These are phyloP conservation scores for Bradypodion pumilum DNA, from an alignment of 2,797 vertebrate genomes.

Conservation along the genomic window DNA sequence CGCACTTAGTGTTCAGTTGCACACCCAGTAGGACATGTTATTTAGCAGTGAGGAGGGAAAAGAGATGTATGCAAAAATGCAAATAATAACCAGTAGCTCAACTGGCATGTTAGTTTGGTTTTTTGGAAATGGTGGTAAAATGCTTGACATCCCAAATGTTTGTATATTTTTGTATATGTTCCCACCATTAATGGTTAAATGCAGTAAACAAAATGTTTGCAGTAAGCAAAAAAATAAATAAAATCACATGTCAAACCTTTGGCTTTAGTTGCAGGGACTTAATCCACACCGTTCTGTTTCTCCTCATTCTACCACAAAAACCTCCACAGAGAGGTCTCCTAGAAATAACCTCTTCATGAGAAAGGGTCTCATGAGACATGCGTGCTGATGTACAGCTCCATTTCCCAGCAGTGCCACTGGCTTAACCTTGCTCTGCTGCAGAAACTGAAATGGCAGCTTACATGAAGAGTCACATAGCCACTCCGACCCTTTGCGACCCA, in stretches of 20 bases:
- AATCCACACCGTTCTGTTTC: too few species aligned
- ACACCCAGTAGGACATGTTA: not conserved
- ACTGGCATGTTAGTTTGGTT: not conserved
- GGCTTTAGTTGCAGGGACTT: too few species aligned
- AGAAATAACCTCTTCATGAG: too few species aligned
- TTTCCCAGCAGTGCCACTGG: not conserved
- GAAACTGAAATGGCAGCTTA: not conserved
- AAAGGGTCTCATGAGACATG: too few species aligned
- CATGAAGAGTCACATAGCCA: not conserved
- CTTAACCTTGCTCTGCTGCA: not conserved
- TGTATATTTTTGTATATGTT: too few species aligned
- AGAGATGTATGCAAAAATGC: not conserved
- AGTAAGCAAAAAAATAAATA: too few species aligned
- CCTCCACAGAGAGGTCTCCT: too few species aligned
- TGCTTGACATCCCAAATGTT: not conserved
- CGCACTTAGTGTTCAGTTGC: not conserved
- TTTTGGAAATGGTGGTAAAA: too few species aligned
- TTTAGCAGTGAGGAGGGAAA: not conserved
- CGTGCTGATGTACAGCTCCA: not conserved
- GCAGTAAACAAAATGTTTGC: too few species aligned
- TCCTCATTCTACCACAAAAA: too few species aligned
- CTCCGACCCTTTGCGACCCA: too few species aligned
- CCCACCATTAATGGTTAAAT: not conserved
- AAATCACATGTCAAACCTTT: not conserved
- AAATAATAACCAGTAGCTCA: not conserved